Evolutionary conservation across 2,888 invertebrate genomes (phyloP).

Genomic region (Parochlus steinenii): DNA sequence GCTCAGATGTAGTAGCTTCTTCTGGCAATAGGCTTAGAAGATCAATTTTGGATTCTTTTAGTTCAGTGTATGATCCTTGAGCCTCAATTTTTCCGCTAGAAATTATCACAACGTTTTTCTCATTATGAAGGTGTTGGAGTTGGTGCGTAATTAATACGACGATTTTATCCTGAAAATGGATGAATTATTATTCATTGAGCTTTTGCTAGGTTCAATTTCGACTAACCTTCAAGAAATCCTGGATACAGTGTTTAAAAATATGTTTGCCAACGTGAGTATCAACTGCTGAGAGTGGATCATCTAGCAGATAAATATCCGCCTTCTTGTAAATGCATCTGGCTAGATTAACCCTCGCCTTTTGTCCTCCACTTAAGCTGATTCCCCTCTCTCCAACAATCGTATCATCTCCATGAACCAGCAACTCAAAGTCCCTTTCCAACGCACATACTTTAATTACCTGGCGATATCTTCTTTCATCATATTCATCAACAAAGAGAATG

Average conservation of each 20-base stretch:
- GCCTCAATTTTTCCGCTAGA: constrained; percentile 24
- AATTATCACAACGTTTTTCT: constrained; percentile 35
- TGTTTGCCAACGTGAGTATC: constrained; percentile 46
- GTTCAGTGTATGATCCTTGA: constrained; percentile 32
- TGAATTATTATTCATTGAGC: too few relatives aligned
- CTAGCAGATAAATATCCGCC: constrained; percentile 50
- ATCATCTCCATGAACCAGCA: constrained; percentile 58
- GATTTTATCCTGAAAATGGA: constrained; percentile 40
- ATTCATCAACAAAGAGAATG: constrained; percentile 39
- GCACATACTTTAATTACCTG: constrained; percentile 48
- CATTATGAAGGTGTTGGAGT: constrained; percentile 41
- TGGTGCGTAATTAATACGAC: constrained; percentile 74
- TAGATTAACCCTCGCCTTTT: constrained; percentile 64
- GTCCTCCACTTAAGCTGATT: constrained; percentile 65
- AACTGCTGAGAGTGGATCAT: constrained; percentile 57
- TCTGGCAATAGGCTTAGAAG: constrained; percentile 33
- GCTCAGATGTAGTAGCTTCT: neutral
- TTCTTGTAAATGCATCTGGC: constrained; percentile 60
- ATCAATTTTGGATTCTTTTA: constrained; percentile 40
- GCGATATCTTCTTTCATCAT: constrained; percentile 37
- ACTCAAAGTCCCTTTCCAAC: constrained; percentile 48
- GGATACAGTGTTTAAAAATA: constrained; percentile 45
- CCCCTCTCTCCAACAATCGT: constrained; percentile 72
- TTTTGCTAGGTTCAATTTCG: constrained; percentile 36
- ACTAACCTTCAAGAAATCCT: constrained; percentile 35